Base-by-base conservation (phyloP, 2,888 invertebrate species). In the Gastrophysa polygoni region DNA sequence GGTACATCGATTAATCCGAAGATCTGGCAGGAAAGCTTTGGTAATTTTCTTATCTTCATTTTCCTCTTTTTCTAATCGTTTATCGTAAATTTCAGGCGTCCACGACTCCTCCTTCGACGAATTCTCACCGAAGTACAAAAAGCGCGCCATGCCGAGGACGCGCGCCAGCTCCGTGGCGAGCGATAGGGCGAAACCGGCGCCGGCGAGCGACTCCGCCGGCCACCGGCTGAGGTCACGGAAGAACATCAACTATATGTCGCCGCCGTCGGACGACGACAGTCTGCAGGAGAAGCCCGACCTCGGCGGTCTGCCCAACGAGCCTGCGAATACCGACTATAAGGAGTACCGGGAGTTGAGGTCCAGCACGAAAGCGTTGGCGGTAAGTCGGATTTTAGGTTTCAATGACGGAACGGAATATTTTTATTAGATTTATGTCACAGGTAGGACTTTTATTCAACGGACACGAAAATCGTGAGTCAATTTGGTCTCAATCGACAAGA, bases 211-310 rank as follows among this genome's bases (percentile, higher is more conserved):
- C 57, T 63, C 49, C 1, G 60, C 71, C 1, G 78, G 79, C 1
- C 81, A 81, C 68, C 77, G 77, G 60, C 70, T 83, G 59, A 74
- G 83, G 28, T 80, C 82, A 8, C 76, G 81, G 59, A 79, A 79
- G 62, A 79, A 78, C 34, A 74, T 79, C 24, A 81, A 78, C 68
- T 80, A 81, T 63, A 74, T 75, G 72, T 74, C 81, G 28, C 80
- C 80, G 4, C 79, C 80, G 1, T 77, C 80, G 6, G 78, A 79
- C 14, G 82, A 82, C 49, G 81, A 80, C 58, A 79, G 75, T 64
- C 67, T 75, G 24, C 64, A 69, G 47, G 76, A 78, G 16, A 78
- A 77, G 57, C 75, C 77, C 0, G 77, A 77, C 56, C 65, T 73
- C 10, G 73, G 66, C 10, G 73, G 66, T 17, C 51, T 69, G 18